A percentile compares a stretch with the other conserved stretches of the same genome.
These are phyloP conservation scores for Hyposmocoma kahamanoa DNA, from an alignment of 1,140 invertebrate genomes.

Conservation along the genomic window DNA sequence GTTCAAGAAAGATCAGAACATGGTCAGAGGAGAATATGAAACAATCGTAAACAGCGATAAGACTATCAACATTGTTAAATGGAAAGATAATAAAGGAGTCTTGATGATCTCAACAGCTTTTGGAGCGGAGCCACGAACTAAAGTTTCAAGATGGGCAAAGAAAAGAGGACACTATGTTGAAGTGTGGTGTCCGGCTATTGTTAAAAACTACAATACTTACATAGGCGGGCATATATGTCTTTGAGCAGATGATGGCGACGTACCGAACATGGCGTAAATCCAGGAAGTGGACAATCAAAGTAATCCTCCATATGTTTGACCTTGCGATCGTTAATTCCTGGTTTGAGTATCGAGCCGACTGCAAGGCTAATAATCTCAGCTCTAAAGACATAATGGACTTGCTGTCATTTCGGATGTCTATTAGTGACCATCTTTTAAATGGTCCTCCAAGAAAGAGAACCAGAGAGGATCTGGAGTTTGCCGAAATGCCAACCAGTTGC, in stretches of 20 bases:
- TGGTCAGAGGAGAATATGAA: background rate
- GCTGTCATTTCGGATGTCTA: background rate
- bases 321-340: background rate
- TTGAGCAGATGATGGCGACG: conserved; percentile 1
- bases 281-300: conserved; percentile 1
- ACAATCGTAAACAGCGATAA: background rate
- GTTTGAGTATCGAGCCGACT: background rate
- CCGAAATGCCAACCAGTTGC: background rate
- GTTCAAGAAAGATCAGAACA: background rate
- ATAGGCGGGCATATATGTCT: background rate
- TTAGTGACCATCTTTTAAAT: background rate
- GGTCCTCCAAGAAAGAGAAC: conserved; percentile 1
- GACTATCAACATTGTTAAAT: conserved; percentile 3
- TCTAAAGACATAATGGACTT: conserved; percentile 1
- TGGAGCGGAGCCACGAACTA: conserved; percentile 3
- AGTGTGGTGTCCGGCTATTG: background rate
- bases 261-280: background rate
- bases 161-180: background rate
- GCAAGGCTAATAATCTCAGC: background rate
- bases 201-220: background rate
- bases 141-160: conserved; percentile 10
- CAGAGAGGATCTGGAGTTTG: conserved; percentile 4
- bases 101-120: conserved; percentile 4
- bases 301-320: conserved; percentile 1
- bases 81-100: conserved; percentile 19